Evolutionary conservation across 2,113 vertebrate genomes (phyloP), one percentile per base, ranked within the genome.

Genomic region (Turdus rufiventris): DNA sequence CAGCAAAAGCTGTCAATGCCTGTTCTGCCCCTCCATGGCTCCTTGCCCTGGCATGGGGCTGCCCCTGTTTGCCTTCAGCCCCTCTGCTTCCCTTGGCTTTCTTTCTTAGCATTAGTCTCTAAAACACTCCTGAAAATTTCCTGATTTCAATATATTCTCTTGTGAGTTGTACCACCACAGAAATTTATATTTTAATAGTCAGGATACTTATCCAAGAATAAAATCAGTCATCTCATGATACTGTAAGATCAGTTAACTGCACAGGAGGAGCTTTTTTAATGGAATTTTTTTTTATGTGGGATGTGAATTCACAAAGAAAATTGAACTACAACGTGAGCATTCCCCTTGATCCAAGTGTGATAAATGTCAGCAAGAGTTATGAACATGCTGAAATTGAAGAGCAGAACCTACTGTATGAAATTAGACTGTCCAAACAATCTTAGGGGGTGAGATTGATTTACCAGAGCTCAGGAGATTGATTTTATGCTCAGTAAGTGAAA

Each of bases 301-400:
- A 76, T 66, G 74, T 70, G 71, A 83, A 83, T 76, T 82, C 54
- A 74, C 13, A 42, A 83, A 88, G 71, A 62, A 76, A 88, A 88
- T 50, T 91, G 63, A 94, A 89, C 54, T 20, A 25, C 2, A 2
- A 7, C 50, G 50, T 71, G 70, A 91, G 38, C 63, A 70, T 85
- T 93, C 38, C 23, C 54, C 71, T 85, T 73, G 78, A 91, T 93
- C 71, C 70, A 90, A 92, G 33, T 28, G 50, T 88, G 85, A 83
- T 76, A 85, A 73, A 91, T 50, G 60, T 83, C 90, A 91, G 25
- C 14, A 75, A 95, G 71, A 93, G 26, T 88, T 93, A 95, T 50
- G 56, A 79, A 36, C 29, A 7, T 11, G 58, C 54, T 83, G 72
- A 89, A 96, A 94, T 2, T 61, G 78, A 89, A 95, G 14, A 80